phyloP scores from a whole-genome alignment of 1,140 invertebrate species.

The Drosophila carrolli region DNA sequence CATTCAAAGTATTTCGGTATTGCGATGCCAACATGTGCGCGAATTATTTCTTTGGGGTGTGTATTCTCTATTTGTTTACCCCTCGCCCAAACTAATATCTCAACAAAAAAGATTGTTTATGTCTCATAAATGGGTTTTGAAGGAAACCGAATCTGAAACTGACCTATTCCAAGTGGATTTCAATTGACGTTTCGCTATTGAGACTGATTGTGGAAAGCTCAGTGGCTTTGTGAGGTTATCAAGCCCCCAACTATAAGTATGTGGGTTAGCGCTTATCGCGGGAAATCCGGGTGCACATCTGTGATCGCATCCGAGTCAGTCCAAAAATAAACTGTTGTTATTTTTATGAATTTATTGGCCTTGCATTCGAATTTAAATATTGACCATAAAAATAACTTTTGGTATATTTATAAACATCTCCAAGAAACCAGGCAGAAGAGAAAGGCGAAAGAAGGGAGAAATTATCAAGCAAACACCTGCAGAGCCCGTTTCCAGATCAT shows the following conservation, averaged over 20 bases:
- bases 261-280: slow-evolving; percentile 17
- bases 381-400: slow-evolving; percentile 2
- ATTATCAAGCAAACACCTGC: slow-evolving; percentile 29
- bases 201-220: slow-evolving; percentile 18
- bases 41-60: background rate
- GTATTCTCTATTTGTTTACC: slow-evolving; percentile 22
- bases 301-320: slow-evolving; percentile 1
- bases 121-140: slow-evolving; percentile 9
- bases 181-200: slow-evolving; percentile 53
- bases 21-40: background rate
- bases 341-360: slow-evolving; percentile 2
- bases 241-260: slow-evolving; percentile 1
- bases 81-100: slow-evolving; percentile 1
- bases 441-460: slow-evolving; percentile 1
- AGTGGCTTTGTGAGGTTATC: slow-evolving; percentile 20
- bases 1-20: background rate
- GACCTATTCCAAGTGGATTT: slow-evolving; percentile 74
- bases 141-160: slow-evolving; percentile 56
- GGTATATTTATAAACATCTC: slow-evolving; percentile 30
- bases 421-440: slow-evolving; percentile 1
- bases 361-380: slow-evolving; percentile 10
- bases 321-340: slow-evolving; percentile 13
- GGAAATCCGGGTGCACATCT: background rate
- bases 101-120: slow-evolving; percentile 23
- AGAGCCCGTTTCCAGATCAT: slow-evolving; percentile 46